Evolutionary conservation across 2,113 vertebrate species (phyloP).

Genomic region (Thomomys bottae): DNA sequence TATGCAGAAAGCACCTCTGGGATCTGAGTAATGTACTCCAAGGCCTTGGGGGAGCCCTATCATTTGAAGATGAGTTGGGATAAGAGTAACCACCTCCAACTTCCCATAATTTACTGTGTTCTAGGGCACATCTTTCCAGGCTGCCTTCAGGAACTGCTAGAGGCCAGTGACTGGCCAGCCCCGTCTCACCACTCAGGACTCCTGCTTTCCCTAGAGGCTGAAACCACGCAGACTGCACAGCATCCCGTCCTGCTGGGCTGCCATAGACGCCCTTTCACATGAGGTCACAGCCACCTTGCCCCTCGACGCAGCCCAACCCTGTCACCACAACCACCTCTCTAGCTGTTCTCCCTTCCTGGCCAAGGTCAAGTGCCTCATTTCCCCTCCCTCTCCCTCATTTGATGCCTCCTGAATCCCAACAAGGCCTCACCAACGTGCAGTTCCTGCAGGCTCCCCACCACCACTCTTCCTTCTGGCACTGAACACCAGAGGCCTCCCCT

Average conservation of each 20-base stretch:
- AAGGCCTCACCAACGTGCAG: background rate
- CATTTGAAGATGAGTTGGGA: background rate
- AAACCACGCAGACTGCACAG: background rate
- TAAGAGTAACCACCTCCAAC: background rate
- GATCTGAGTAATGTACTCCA: constrained; percentile 13
- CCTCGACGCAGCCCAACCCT: background rate
- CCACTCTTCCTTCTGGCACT: background rate
- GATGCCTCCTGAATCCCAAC: background rate
- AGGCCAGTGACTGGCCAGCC: background rate
- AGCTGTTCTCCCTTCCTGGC: background rate
- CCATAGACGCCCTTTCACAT: background rate
- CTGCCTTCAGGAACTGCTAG: background rate
- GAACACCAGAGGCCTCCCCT: background rate
- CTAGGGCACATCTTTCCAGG: rapidly evolving
- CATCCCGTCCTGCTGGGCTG: background rate
- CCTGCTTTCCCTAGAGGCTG: background rate
- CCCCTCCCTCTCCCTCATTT: background rate
- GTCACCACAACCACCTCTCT: background rate
- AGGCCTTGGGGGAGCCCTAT: background rate
- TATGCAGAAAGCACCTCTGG: background rate
- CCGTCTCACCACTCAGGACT: background rate
- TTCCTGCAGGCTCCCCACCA: rapidly evolving
- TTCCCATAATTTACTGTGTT: background rate
- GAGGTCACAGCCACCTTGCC: background rate
- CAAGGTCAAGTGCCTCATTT: background rate